Percentiles rank a stretch among this genome's conserved stretches.
phyloP scores from a whole-genome alignment of 2,113 vertebrate species.

The Micromys minutus region DNA sequence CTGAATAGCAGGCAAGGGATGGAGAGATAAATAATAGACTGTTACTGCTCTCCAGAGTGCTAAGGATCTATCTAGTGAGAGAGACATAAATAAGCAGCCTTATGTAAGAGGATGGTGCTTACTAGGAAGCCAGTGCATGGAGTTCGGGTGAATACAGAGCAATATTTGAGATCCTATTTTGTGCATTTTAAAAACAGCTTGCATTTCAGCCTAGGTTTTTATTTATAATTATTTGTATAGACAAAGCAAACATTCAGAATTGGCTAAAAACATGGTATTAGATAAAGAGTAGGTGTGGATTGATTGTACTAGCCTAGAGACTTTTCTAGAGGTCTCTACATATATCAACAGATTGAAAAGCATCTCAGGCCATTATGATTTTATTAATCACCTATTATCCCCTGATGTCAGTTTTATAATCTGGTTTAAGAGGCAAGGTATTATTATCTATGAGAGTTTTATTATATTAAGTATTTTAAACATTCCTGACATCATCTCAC shows the following conservation, averaged over 20 bases:
- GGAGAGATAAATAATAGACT: slow-evolving; percentile 31
- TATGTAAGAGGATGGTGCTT: neutral
- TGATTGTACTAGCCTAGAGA: neutral
- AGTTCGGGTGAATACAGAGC: neutral
- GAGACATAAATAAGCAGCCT: neutral
- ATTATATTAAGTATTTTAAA: slow-evolving; percentile 40
- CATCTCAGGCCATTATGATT: neutral
- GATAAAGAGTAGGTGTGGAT: neutral
- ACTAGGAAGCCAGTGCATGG: neutral
- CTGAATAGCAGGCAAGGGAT: neutral
- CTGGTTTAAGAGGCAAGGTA: neutral
- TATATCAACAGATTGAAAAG: slow-evolving; percentile 10
- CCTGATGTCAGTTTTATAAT: neutral
- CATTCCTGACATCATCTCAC: neutral
- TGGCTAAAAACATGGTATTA: neutral
- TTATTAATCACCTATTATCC: neutral
- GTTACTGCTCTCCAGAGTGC: neutral
- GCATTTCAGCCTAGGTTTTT: neutral
- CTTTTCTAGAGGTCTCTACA: neutral
- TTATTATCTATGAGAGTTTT: neutral
- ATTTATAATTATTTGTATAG: slow-evolving; percentile 28
- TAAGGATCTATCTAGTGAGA: neutral
- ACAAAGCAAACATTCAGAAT: neutral
- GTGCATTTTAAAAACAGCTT: neutral
- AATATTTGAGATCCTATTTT: neutral